Evolutionary conservation across 2,113 vertebrate species (phyloP).

Genomic region (Perccottus glenii): DNA sequence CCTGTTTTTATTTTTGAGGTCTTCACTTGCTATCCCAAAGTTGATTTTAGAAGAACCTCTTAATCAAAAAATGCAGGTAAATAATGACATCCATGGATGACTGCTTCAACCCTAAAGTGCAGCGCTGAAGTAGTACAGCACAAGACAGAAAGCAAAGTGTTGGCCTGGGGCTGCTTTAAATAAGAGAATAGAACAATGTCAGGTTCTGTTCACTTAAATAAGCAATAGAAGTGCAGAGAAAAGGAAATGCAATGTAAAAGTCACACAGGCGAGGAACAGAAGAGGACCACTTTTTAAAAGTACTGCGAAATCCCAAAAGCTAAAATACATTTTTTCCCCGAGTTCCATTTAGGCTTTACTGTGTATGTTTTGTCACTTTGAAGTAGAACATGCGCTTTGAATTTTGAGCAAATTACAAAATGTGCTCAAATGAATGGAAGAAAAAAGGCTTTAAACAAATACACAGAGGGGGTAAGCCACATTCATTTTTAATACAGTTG

Average conservation of each 20-base stretch:
- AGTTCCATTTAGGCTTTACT: conserved; percentile 5
- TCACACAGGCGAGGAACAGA: conserved; percentile 11
- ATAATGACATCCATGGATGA: conserved; percentile 12
- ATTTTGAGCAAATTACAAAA: not conserved
- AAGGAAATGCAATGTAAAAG: conserved; percentile 42
- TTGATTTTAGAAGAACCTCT: conserved; percentile 8
- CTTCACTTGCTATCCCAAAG: not conserved
- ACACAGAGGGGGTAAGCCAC: too few species aligned
- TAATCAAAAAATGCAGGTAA: conserved; percentile 19
- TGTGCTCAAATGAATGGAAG: not conserved
- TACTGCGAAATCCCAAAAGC: conserved; percentile 2
- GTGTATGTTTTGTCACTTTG: not conserved
- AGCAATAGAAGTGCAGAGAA: conserved; percentile 35
- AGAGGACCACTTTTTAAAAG: not conserved
- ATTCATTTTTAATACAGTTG: too few species aligned
- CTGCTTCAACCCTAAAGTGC: conserved; percentile 22
- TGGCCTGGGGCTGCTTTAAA: conserved; percentile 28
- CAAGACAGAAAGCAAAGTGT: conserved; percentile 7
- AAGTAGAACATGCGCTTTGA: not conserved
- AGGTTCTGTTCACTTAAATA: conserved; percentile 31
- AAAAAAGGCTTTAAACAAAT: not conserved
- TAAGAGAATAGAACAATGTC: conserved; percentile 21
- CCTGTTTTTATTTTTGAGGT: not conserved
- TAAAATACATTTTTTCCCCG: conserved; percentile 1
- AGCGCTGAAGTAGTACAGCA: conserved; percentile 17